phyloP scores from a whole-genome alignment of 1,140 invertebrate genomes.

The Branchinecta lynchi region DNA sequence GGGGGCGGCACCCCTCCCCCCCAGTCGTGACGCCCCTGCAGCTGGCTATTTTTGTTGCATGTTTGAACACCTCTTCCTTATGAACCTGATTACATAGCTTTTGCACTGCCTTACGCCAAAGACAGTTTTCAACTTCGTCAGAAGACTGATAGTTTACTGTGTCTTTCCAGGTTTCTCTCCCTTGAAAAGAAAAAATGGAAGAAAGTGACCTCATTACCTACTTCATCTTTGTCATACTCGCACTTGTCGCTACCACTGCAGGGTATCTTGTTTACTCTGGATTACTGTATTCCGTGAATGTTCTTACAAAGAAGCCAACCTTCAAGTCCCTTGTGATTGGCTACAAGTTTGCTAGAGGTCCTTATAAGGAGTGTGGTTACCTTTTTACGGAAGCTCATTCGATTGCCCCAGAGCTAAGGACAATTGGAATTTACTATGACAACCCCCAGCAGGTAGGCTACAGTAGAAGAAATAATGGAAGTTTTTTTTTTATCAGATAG shows the following conservation, averaged over 20 bases:
- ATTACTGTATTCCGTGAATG: slow-evolving; percentile 27
- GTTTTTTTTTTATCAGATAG: slow-evolving; percentile 1
- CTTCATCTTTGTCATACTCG: not conserved
- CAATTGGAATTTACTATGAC: slow-evolving; percentile 35
- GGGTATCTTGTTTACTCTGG: slow-evolving; percentile 28
- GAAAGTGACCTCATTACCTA: not conserved
- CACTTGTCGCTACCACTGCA: not conserved
- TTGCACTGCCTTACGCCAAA: too few species aligned
- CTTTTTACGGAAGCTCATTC: slow-evolving; percentile 31
- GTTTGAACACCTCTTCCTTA: too few species aligned
- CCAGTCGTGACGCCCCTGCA: too few species aligned
- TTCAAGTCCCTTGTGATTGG: slow-evolving; percentile 29
- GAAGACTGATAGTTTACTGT: too few species aligned
- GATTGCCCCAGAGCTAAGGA: slow-evolving; percentile 29
- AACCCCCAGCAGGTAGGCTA: slow-evolving; percentile 32
- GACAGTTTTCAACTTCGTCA: too few species aligned
- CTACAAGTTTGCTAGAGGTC: slow-evolving; percentile 33
- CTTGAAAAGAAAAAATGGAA: not conserved
- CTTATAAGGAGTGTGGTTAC: slow-evolving; percentile 32
- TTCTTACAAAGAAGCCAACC: slow-evolving; percentile 30
- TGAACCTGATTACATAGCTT: too few species aligned
- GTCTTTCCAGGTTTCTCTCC: too few species aligned
- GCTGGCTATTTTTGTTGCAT: too few species aligned
- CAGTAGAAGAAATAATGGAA: not conserved
- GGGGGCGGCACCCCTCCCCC: too few species aligned